These are phyloP conservation scores for Crax fasciolata DNA, from an alignment of 2,797 vertebrate species.

Conservation along the genomic window DNA sequence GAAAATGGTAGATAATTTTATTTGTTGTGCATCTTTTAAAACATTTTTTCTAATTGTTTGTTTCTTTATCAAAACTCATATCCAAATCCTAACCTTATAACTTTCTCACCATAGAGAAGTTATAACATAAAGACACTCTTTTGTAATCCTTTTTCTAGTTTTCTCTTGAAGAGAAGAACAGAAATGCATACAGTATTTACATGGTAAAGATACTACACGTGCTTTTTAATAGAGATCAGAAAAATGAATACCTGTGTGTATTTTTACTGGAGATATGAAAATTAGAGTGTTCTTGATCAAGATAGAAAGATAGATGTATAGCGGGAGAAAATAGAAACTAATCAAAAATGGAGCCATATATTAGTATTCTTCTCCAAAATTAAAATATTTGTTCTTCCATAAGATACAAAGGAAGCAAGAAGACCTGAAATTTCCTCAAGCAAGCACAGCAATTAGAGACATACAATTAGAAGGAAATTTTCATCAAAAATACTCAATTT, in stretches of 20 bases:
- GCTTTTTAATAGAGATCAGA: not conserved
- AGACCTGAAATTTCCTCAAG: not conserved
- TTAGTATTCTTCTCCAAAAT: not conserved
- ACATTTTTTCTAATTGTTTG: not conserved
- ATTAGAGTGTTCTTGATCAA: not conserved
- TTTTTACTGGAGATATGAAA: conserved; percentile 7
- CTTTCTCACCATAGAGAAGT: not conserved
- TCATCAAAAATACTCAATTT: not conserved
- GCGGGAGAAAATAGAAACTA: not conserved
- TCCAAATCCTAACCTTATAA: not conserved
- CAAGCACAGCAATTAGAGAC: not conserved
- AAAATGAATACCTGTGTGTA: not conserved
- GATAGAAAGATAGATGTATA: not conserved
- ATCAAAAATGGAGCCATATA: not conserved
- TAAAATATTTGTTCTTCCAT: not conserved
- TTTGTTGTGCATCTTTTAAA: not conserved
- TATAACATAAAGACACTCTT: not conserved
- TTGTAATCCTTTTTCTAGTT: not conserved
- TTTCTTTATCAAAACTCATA: not conserved
- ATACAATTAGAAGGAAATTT: not conserved
- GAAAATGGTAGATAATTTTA: not conserved
- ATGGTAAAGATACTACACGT: not conserved
- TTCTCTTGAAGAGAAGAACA: not conserved
- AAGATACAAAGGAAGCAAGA: not conserved
- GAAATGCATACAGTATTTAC: not conserved